phyloP scores from a whole-genome alignment of 2,113 vertebrate species.

The Centropus bengalensis region DNA sequence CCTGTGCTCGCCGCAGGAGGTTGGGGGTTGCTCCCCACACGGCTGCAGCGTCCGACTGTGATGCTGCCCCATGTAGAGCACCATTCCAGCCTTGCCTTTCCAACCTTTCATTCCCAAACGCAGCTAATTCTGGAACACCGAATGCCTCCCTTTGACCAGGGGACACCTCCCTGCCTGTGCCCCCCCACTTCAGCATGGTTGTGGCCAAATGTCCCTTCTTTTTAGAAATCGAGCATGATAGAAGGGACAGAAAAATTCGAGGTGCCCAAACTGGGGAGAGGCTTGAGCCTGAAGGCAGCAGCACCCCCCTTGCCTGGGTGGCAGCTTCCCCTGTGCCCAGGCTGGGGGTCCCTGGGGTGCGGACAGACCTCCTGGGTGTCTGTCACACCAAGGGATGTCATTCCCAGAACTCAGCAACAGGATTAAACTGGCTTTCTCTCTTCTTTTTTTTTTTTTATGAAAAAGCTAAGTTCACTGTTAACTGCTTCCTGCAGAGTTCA shows the following conservation, averaged over 20 bases:
- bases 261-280: too few species aligned
- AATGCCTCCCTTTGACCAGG: accelerated
- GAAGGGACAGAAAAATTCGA: not conserved
- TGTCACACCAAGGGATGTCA: not conserved
- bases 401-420: not conserved
- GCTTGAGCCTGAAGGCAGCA: not conserved
- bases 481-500: not conserved
- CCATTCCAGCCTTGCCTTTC: too few species aligned
- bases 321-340: not conserved
- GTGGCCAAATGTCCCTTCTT: accelerated
- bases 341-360: not conserved
- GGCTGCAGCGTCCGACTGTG: not conserved
- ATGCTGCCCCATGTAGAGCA: not conserved
- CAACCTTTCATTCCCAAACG: not conserved
- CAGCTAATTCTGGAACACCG: not conserved
- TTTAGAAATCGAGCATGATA: accelerated
- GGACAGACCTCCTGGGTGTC: accelerated
- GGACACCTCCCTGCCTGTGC: not conserved
- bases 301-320: accelerated
- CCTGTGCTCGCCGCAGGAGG: not conserved
- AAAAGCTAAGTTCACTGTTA: not conserved
- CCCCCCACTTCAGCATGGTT: accelerated
- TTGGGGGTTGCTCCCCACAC: accelerated
- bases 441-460: not conserved
- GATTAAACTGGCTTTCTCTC: accelerated